Evolutionary conservation across 2,888 invertebrate species (phyloP), one percentile per base, ranked within the genome.

Genomic region (Machimus rusticus): DNA sequence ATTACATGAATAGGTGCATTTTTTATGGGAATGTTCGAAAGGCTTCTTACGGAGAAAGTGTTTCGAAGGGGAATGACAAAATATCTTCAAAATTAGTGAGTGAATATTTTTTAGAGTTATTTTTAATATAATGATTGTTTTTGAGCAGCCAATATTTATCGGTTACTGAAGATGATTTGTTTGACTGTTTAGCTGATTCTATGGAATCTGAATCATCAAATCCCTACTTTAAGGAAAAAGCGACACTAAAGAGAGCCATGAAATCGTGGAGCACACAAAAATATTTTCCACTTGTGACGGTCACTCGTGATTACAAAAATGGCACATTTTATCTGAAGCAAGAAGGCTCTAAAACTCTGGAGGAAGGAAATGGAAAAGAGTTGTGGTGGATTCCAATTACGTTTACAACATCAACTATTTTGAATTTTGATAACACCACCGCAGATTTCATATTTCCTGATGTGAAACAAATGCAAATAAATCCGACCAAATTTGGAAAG

Each of bases 201-300:
- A 74, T 92, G 5, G 88, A 90, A 28, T 28, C 28, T n/a, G 90
- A 91, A 76, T 91, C 91, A 9, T 39, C 31, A 9, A 28, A 43
- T 28, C 5, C 16, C 12, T 55, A 89, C 1, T 90, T 91, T 88
- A 74, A 87, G 5, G 90, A 90, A 89, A 85, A 90, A 88, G 4
- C 90, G 90, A 0, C 91, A 92, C 46, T 95, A 94, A 90, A 92
- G 91, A 90, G 90, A 89, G 88, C 95, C 94, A 88, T 96, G 94
- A 91, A 93, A 37, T 93, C 94, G 0, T 96, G 95, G 96, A 94
- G 94, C 0, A 93, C 93, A 19, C 94, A 95, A 90, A 92, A 94
- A 77, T 95, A 95, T 77, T 94, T 93, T 90, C 95, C 95, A 0
- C 92, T 95, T 1, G 90, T 95, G 0, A 92, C 91, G 23, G 93